Evolutionary conservation across 2,888 invertebrate genomes (phyloP).

Genomic region (Hydropsyche betteni): DNA sequence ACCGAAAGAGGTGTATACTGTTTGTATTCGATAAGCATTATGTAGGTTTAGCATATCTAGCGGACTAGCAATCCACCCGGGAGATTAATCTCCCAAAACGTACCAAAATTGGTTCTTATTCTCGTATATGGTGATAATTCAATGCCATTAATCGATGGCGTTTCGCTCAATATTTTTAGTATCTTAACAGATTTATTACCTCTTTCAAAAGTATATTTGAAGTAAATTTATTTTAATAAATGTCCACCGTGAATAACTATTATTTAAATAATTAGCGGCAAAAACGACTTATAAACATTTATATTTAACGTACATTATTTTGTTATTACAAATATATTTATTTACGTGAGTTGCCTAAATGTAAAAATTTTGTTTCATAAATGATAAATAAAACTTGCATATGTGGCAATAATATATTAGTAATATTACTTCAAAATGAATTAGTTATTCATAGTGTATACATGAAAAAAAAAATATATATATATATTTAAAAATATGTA

Average conservation of each 20-base stretch:
- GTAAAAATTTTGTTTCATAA: background rate
- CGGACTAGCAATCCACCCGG: conserved; percentile 40
- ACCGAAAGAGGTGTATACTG: conserved; percentile 57
- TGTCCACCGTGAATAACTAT: conserved; percentile 41
- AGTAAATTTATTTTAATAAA: conserved; percentile 42
- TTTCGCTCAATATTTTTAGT: conserved; percentile 69
- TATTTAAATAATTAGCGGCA: conserved; percentile 31
- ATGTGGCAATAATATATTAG: conserved; percentile 25
- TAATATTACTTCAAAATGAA: background rate
- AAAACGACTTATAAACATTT: conserved; percentile 34
- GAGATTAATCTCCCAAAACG: conserved; percentile 53
- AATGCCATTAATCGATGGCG: conserved; percentile 61
- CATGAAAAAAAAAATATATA: conserved; percentile 7
- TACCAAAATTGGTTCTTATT: conserved; percentile 68
- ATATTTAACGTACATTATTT: conserved; percentile 25
- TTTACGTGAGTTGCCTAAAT: conserved; percentile 19
- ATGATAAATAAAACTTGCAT: conserved; percentile 10
- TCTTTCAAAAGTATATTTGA: conserved; percentile 63
- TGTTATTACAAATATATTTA: conserved; percentile 11
- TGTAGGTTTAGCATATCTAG: conserved; percentile 64
- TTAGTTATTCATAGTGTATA: conserved; percentile 37
- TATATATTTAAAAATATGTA: conserved; percentile 57
- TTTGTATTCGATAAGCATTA: conserved; percentile 68
- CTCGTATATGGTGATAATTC: conserved; percentile 67
- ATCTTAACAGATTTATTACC: conserved; percentile 69